Percentiles rank a stretch among this genome's conserved stretches.
Evolutionary conservation across 1,140 invertebrate species (phyloP).

Genomic region (Plutomurus gul): DNA sequence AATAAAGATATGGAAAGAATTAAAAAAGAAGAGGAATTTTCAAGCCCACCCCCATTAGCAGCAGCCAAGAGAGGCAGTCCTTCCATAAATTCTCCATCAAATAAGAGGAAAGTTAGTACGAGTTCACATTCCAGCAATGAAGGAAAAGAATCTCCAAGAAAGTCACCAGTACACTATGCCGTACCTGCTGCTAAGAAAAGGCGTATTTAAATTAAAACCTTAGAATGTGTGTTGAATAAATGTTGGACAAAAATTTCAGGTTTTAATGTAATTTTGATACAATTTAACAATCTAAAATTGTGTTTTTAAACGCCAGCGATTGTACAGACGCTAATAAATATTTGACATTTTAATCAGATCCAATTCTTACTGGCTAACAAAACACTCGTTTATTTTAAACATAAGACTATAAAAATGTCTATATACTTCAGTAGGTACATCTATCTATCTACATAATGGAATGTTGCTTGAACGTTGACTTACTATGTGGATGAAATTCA

Average conservation of each 20-base stretch:
- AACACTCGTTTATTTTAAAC: not conserved
- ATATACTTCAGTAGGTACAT: not conserved
- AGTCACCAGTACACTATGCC: not conserved
- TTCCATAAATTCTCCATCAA: not conserved
- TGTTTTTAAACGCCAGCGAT: not conserved
- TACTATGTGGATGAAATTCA: slow-evolving; percentile 10
- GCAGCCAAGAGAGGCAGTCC: not conserved
- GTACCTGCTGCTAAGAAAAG: not conserved
- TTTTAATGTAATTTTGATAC: no score
- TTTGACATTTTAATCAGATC: not conserved
- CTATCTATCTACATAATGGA: not conserved
- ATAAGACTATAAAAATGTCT: not conserved
- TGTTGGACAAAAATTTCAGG: no score
- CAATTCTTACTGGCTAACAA: not conserved
- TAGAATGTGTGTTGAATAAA: no score
- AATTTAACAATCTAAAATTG: not conserved
- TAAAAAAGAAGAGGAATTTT: not conserved
- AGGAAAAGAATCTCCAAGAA: not conserved
- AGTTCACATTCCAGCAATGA: not conserved
- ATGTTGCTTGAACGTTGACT: not conserved
- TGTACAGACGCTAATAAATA: not conserved
- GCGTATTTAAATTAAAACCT: not conserved
- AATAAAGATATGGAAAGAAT: not conserved
- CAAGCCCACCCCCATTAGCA: not conserved
- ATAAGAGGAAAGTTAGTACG: not conserved